These are phyloP conservation scores for Anadara kagoshimensis DNA, from an alignment of 1,140 invertebrate species.

Conservation along the genomic window DNA sequence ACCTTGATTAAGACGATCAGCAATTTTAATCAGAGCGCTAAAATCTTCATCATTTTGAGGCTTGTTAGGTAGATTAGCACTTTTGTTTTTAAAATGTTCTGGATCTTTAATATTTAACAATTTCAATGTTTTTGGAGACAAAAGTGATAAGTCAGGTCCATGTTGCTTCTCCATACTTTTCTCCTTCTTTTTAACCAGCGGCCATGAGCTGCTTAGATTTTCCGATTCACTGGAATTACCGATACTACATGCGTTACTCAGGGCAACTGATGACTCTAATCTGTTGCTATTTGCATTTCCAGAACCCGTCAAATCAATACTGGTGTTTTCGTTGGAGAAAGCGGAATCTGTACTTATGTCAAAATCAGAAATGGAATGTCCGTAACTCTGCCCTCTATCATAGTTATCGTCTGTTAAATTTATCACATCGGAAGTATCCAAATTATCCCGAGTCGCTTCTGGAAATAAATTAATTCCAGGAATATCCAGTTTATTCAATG, in stretches of 20 bases:
- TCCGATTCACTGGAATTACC: neutral
- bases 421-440: no score
- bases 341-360: conserved; percentile 1
- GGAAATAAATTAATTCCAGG: conserved; percentile 39
- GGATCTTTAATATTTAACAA: conserved; percentile 60
- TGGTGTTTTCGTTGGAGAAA: neutral
- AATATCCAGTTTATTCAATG: conserved; percentile 54
- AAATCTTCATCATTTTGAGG: conserved; percentile 46
- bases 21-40: conserved; percentile 59
- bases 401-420: no score
- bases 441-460: neutral
- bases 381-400: neutral
- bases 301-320: neutral
- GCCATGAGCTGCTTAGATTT: conserved; percentile 39
- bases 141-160: conserved; percentile 38
- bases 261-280: no score
- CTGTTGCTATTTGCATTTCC: neutral
- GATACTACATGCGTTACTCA: no score
- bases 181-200: conserved; percentile 25
- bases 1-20: conserved; percentile 64
- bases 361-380: neutral
- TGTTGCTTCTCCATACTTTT: conserved; percentile 5
- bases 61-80: no score
- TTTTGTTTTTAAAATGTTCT: conserved; percentile 29
- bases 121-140: conserved; percentile 65